Base-by-base conservation (phyloP, 2,888 invertebrate genomes). In the Andrena camellia region DNA sequence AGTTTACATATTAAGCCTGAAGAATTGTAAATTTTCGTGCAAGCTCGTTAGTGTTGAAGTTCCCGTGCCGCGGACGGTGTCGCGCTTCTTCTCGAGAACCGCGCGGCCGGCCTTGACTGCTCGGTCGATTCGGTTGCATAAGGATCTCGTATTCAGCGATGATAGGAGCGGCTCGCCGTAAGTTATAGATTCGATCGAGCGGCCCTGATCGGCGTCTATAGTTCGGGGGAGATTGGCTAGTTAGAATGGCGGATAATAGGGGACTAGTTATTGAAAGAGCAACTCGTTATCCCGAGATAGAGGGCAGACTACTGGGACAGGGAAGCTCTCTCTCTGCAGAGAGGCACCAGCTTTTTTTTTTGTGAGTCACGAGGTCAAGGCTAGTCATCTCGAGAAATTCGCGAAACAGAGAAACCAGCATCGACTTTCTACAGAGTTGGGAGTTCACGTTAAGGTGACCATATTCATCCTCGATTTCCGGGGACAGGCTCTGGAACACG, bases 91-190 rank as follows among this genome's bases (percentile, higher is more conserved):
- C 50, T 33, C 64, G 57, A 20, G 0, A 20, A 17, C 3, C 29
- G 23, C 67, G 31, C 48, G 33, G 8, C n/a, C 57, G 80, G 80
- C 89, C 88, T 88, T 89, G 86, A 74, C 63, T 75, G 59, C 70
- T 76, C 57, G 74, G 62, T 59, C 76, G 64, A 70, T 57, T 77
- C 78, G 81, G 79, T 87, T 87, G 85, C 85, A 87, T 83, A 87
- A 87, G 80, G 68, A 83, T 85, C 70, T 85, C 70, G 54, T 69
- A 80, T 78, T 82, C 85, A 80, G 63, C 66, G 66, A 33, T 75
- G 29, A 60, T 48, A 80, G 71, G 54, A 35, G 59, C 20, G 76
- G 86, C 69, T 78, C 50, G 70, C 50, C 29, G 63, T 59, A 29
- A 48, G 59, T 23, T 26, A 76, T 75, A 69, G 73, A 79, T 78